These are phyloP conservation scores for Campylorhamphus procurvoides DNA, from an alignment of 2,113 vertebrate genomes.

Conservation along the genomic window DNA sequence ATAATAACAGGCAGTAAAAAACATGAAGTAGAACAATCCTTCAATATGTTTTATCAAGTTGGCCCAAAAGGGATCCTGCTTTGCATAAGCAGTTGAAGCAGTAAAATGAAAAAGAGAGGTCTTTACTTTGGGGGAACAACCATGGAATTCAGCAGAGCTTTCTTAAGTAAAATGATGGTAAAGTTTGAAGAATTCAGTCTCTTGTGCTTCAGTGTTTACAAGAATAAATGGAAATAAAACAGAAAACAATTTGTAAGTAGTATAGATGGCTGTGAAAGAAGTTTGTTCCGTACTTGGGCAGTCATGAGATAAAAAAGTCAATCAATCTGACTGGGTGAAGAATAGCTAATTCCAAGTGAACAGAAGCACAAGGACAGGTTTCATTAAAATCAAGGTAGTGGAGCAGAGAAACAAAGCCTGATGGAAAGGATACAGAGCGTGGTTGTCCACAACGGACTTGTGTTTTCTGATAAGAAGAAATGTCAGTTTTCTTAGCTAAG, in stretches of 20 bases:
- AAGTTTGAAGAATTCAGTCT: not conserved
- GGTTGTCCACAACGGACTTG: not conserved
- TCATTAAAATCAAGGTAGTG: constrained; percentile 49
- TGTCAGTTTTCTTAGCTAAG: not conserved
- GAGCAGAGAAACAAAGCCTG: constrained; percentile 26
- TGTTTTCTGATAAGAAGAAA: constrained; percentile 9
- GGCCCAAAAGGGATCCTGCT: not conserved
- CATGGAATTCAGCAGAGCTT: not conserved
- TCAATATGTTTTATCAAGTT: not conserved
- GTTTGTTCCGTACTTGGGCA: constrained; percentile 37
- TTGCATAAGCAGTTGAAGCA: not conserved
- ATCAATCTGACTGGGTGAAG: constrained; percentile 32
- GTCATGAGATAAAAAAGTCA: constrained; percentile 37
- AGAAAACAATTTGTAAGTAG: not conserved
- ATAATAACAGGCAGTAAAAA: not conserved
- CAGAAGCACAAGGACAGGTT: constrained; percentile 37
- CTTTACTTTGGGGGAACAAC: not conserved
- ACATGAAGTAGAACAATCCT: not conserved
- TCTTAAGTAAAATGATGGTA: not conserved
- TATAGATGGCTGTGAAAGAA: constrained; percentile 9
- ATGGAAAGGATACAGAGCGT: not conserved
- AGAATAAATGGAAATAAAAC: not conserved
- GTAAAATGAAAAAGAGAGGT: not conserved
- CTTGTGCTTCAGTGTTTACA: not conserved
- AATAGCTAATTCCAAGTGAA: constrained; percentile 35